phyloP scores from a whole-genome alignment of 2,888 invertebrate species.

The Biston betularia region DNA sequence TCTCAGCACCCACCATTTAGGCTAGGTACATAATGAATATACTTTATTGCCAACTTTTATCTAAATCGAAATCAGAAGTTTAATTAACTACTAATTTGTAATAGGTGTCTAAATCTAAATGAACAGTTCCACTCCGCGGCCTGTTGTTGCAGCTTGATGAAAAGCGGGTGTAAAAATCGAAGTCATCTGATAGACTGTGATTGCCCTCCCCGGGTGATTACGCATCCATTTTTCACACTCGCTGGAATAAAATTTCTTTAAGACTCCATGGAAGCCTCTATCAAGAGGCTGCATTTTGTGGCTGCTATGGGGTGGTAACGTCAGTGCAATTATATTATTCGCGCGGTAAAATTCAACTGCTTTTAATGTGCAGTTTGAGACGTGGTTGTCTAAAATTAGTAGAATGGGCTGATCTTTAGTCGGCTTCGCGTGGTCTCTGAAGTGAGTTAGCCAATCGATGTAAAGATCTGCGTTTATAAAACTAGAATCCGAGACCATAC shows the following conservation, averaged over 20 bases:
- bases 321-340: background rate
- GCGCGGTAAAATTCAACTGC: background rate
- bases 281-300: background rate
- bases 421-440: background rate
- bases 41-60: too few species aligned
- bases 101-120: too few species aligned
- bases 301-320: background rate
- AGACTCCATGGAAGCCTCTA: background rate
- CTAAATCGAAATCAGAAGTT: too few species aligned
- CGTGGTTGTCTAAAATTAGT: background rate
- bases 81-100: too few species aligned
- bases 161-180: too few species aligned
- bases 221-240: too few species aligned
- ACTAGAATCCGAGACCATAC: background rate
- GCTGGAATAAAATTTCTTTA: background rate
- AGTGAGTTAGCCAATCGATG: background rate
- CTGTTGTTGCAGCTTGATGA: too few species aligned
- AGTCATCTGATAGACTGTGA: too few species aligned
- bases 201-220: too few species aligned
- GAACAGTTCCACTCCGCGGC: too few species aligned
- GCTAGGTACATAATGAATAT: too few species aligned
- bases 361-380: background rate
- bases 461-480: background rate
- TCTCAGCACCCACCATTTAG: too few species aligned
- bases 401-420: background rate